Base-by-base conservation (phyloP, 1,140 invertebrate species). In the Amphibalanus amphitrite region DNA sequence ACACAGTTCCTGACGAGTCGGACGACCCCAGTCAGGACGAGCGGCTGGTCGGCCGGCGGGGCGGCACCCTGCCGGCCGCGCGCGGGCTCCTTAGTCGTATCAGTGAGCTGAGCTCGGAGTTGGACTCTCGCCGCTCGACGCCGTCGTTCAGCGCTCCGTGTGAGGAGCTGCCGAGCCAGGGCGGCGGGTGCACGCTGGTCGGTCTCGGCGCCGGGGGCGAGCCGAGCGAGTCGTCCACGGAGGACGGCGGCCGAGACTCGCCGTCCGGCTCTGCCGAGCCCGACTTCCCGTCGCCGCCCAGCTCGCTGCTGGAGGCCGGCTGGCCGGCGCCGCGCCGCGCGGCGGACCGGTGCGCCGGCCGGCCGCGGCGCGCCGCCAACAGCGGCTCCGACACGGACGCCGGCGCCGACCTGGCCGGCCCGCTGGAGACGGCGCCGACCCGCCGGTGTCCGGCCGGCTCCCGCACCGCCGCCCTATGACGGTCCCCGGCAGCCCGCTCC, bases 91-190 rank as follows among this genome's bases (percentile, higher is more conserved):
- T 67, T 10, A 67, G 65, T 28, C 82, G 90, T 70, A 93, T 93
- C 76, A 92, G 90, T 3, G 91, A 93, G 81, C 82, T 90, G 29
- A 92, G 90, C 25, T 93, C 90, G 0, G 90, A 92, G 76, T 88
- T 89, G 77, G 88, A 87, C 69, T 83, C 84, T 77, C 84, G 85
- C 3, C 69, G 89, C 88, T 77, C 67, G 3, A 74, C 72, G 65
- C 38, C 29, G 28, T 71, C 72, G 1, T n/a, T 47, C 0, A 26
- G 3, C 23, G 1, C 28, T 3, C 71, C 71, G 28, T 40, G 29
- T 65, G 33, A 69, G 1, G 23, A 67, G 65, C n/a, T 26, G 67
- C 17, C 69, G 1, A 70, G n/a, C 8, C 68, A 40, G 8, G 26
- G 3, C 64, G 26, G 26, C 20, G 64, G 64, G 3, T n/a, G n/a